Conservation (phyloP, 2,888 invertebrate species). For the Epirrita christyi region DNA sequence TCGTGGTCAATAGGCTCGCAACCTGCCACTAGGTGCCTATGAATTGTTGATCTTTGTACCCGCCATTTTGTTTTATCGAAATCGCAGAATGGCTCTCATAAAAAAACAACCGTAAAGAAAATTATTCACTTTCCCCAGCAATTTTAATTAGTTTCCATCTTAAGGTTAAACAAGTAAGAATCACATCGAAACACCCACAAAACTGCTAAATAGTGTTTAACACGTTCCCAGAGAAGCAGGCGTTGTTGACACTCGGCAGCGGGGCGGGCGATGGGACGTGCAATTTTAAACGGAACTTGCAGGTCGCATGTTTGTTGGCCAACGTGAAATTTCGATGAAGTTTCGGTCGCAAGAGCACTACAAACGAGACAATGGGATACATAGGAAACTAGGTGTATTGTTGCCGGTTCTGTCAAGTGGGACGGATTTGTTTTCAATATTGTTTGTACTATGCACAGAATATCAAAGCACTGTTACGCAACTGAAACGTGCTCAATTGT, state of each 20-base stretch:
- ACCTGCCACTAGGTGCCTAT: constrained; percentile 31
- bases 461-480: constrained; percentile 17
- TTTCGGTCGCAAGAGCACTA: constrained; percentile 49
- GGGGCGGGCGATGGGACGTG: constrained; percentile 64
- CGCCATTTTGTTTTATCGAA: constrained; percentile 29
- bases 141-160: constrained; percentile 17
- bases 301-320: constrained; percentile 53
- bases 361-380: constrained; percentile 41
- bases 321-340: constrained; percentile 67
- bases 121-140: constrained; percentile 13
- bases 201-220: constrained; percentile 74
- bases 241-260: constrained; percentile 65
- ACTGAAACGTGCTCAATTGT: constrained; percentile 12
- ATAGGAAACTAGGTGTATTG: constrained; percentile 37
- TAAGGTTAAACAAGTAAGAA: constrained; percentile 2
- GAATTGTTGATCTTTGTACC: constrained; percentile 31
- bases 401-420: constrained; percentile 30
- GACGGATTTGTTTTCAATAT: constrained; percentile 34
- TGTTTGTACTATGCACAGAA: constrained; percentile 16
- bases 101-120: constrained; percentile 20
- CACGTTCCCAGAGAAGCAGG: constrained; percentile 70
- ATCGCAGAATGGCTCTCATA: constrained; percentile 23
- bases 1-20: constrained; percentile 33
- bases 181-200: constrained; percentile 59
- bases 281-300: constrained; percentile 74